These are phyloP conservation scores for Sylvicola cinctus DNA, from an alignment of 2,888 invertebrate species.

Conservation along the genomic window DNA sequence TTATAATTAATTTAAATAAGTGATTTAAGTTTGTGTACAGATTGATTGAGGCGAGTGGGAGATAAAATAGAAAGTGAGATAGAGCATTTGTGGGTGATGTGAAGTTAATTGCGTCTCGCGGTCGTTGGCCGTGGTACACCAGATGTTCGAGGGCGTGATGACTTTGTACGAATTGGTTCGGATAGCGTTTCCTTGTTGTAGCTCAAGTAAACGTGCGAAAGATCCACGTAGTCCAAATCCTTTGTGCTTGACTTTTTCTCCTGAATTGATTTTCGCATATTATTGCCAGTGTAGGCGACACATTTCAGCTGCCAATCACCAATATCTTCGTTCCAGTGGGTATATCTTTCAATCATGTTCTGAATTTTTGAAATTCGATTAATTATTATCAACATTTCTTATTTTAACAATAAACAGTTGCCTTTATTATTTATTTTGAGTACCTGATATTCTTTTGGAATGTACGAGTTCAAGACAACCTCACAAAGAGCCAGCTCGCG, in stretches of 20 bases:
- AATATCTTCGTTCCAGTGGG: slow-evolving; percentile 95
- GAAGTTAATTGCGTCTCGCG: too few relatives aligned
- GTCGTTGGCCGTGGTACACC: slow-evolving; percentile 33
- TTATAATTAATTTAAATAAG: too few relatives aligned
- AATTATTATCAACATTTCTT: too few relatives aligned
- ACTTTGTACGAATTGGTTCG: slow-evolving; percentile 32
- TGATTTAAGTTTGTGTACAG: too few relatives aligned
- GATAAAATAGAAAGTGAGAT: too few relatives aligned
- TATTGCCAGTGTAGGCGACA: slow-evolving; percentile 97
- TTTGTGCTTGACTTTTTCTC: slow-evolving; percentile 21
- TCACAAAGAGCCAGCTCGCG: slow-evolving; percentile 82
- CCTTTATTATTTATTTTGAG: slow-evolving; percentile 7
- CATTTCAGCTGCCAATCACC: slow-evolving; percentile 97
- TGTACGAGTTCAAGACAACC: slow-evolving; percentile 76
- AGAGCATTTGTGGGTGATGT: too few relatives aligned
- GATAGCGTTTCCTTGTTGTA: slow-evolving; percentile 35
- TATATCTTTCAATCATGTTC: slow-evolving; percentile 75
- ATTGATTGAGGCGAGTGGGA: too few relatives aligned
- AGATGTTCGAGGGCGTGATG: slow-evolving; percentile 27
- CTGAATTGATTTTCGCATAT: slow-evolving; percentile 59
- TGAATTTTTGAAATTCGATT: slow-evolving; percentile 24
- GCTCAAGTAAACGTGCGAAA: slow-evolving; percentile 44
- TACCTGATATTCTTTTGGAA: slow-evolving; percentile 85
- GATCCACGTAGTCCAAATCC: slow-evolving; percentile 34
- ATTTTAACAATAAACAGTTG: neutral